These are phyloP conservation scores for Eulemur macaco DNA, from an alignment of 2,113 vertebrate genomes.

Conservation along the genomic window DNA sequence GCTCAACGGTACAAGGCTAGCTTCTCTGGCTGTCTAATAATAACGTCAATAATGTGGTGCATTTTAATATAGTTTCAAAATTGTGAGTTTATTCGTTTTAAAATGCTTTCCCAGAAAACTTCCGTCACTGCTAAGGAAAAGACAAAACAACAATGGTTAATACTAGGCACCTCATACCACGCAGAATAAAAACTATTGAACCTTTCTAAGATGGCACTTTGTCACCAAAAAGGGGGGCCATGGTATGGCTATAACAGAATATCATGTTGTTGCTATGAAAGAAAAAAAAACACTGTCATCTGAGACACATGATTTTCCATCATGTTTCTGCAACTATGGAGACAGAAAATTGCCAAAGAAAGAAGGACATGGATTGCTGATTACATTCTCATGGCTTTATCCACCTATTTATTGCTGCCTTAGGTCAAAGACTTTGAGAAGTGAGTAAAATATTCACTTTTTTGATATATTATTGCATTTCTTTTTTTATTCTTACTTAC, in stretches of 20 bases:
- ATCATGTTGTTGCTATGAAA: background rate
- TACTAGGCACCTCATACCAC: background rate
- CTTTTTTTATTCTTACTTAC: background rate
- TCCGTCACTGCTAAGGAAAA: background rate
- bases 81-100: background rate
- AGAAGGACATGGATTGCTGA: background rate
- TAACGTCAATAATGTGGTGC: background rate
- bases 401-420: background rate
- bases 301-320: background rate
- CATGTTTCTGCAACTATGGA: background rate
- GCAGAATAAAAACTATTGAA: slow-evolving; percentile 16
- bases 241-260: background rate
- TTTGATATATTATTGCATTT: background rate
- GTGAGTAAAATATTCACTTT: background rate
- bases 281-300: slow-evolving; percentile 12
- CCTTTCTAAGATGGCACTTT: background rate
- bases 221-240: background rate
- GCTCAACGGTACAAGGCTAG: background rate
- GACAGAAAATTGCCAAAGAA: slow-evolving; percentile 15
- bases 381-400: background rate
- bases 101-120: background rate
- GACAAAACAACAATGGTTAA: background rate
- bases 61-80: slow-evolving; percentile 1
- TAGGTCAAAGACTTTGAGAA: background rate
- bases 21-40: background rate